Evolutionary conservation across 2,797 vertebrate species (phyloP).

Genomic region (Sarcoramphus papa): DNA sequence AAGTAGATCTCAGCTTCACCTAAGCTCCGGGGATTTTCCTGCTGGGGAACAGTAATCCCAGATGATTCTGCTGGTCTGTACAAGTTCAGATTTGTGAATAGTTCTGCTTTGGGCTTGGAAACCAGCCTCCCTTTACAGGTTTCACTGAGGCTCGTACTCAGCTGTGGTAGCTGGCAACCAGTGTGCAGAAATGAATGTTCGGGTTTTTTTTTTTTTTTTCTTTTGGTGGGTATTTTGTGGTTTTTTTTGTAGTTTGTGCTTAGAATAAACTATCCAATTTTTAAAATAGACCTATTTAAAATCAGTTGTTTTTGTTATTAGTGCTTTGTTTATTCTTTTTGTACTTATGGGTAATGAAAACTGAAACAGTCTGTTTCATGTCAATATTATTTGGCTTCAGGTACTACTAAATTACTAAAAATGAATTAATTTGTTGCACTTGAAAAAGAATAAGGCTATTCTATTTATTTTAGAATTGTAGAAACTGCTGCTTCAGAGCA

Average conservation of each 20-base stretch:
- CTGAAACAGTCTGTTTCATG: neutral
- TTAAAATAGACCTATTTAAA: neutral
- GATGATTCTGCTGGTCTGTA: neutral
- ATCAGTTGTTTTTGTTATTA: rapidly evolving
- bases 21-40: constrained; percentile 11
- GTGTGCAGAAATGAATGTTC: neutral
- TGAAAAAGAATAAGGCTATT: neutral
- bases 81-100: neutral
- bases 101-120: neutral
- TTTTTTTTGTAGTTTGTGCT: rapidly evolving
- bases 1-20: neutral
- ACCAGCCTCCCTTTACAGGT: neutral
- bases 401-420: neutral
- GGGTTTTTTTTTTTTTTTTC: rapidly evolving
- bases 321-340: neutral
- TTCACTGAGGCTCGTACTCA: neutral
- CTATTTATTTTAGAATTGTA: neutral
- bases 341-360: neutral
- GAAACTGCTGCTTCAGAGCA: neutral
- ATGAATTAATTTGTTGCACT: neutral
- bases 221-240: too few species aligned
- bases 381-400: neutral
- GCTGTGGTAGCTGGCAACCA: neutral
- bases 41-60: neutral
- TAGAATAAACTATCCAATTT: neutral